Conservation (phyloP, 2,113 vertebrate genomes). For the Amphiprion ocellaris region DNA sequence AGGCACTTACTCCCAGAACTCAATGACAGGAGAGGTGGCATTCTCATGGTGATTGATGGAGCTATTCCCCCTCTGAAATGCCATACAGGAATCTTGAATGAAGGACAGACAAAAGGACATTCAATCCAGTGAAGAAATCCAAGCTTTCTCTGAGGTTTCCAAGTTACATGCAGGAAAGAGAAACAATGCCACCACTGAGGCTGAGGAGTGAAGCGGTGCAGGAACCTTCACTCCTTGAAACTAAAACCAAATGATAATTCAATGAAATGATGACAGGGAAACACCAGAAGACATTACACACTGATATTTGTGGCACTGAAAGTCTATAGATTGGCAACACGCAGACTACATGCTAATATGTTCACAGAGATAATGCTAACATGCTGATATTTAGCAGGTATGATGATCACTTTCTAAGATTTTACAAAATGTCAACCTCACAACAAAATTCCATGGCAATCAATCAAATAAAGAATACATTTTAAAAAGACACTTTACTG, state of each 20-base stretch:
- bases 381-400: too few species aligned
- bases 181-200: conserved; percentile 58
- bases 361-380: too few species aligned
- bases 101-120: conserved; percentile 67
- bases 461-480: too few species aligned
- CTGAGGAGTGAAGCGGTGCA: conserved; percentile 26
- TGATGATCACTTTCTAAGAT: too few species aligned
- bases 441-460: too few species aligned
- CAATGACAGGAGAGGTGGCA: conserved; percentile 85
- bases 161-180: conserved; percentile 65
- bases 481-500: too few species aligned
- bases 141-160: conserved; percentile 70
- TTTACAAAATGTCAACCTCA: too few species aligned
- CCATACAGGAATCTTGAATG: conserved; percentile 83
- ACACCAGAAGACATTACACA: background rate
- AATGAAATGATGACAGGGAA: conserved; percentile 3
- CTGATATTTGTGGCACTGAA: background rate
- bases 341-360: background rate
- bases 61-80: conserved; percentile 84
- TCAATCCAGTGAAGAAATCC: conserved; percentile 71
- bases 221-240: conserved; percentile 2
- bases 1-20: conserved; percentile 87
- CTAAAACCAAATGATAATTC: conserved; percentile 19
- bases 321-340: background rate
- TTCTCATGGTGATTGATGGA: conserved; percentile 80